A percentile compares a stretch with the other conserved stretches of the same genome.
Conservation (phyloP, 2,888 invertebrate species). For the Pimpla rufipes region DNA sequence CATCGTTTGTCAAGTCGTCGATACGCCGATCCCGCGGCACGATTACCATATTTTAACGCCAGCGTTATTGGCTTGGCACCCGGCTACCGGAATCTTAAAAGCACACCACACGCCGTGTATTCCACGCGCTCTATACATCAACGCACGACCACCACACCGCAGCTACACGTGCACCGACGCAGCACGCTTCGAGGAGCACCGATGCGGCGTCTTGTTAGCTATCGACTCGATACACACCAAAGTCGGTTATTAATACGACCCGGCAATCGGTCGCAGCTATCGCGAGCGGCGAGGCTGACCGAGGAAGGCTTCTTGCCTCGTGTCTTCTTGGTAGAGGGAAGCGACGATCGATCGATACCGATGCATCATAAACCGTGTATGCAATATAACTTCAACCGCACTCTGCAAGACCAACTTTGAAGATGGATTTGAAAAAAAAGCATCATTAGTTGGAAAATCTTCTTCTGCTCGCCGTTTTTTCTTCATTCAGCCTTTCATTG, state of each 20-base stretch:
- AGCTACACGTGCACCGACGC: constrained; percentile 32
- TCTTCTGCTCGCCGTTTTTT: background rate
- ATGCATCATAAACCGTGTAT: constrained; percentile 43
- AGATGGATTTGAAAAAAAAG: constrained; percentile 52
- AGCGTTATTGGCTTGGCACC: constrained; percentile 80
- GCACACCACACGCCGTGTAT: constrained; percentile 61
- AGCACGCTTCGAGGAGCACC: constrained; percentile 31
- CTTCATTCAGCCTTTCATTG: background rate
- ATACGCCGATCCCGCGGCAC: constrained; percentile 84
- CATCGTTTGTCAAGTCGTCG: constrained; percentile 85
- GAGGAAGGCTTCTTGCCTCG: constrained; percentile 40
- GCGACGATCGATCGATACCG: constrained; percentile 64
- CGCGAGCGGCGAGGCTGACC: constrained; percentile 56
- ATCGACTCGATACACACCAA: constrained; percentile 68
- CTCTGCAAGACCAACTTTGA: constrained; percentile 43
- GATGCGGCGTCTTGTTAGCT: constrained; percentile 67
- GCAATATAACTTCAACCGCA: constrained; percentile 4
- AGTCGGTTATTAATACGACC: constrained; percentile 69
- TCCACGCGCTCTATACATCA: constrained; percentile 2
- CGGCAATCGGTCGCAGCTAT: constrained; percentile 66
- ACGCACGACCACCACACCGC: background rate
- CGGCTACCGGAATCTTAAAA: constrained; percentile 84
- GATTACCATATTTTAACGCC: constrained; percentile 85
- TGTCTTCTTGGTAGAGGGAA: constrained; percentile 53
- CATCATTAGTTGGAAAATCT: constrained; percentile 23